Conservation (phyloP, 2,113 vertebrate genomes). For the Ellobius talpinus region DNA sequence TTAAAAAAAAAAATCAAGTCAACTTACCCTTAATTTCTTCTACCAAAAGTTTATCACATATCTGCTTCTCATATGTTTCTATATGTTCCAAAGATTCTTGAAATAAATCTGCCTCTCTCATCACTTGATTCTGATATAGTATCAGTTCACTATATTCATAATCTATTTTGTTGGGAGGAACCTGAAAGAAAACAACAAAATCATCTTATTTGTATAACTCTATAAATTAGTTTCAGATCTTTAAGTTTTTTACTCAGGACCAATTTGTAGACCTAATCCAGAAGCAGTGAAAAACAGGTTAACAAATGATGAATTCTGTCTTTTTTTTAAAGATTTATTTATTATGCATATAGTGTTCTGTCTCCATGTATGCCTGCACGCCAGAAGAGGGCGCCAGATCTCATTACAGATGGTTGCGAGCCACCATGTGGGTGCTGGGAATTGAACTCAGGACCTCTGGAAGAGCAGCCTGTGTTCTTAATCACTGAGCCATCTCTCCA, state of each 20-base stretch:
- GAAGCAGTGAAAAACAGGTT: background rate
- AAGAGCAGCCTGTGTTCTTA: too few relatives aligned
- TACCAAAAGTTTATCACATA: conserved; percentile 89
- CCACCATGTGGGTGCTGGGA: too few relatives aligned
- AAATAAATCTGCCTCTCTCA: conserved; percentile 90
- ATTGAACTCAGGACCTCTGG: too few relatives aligned
- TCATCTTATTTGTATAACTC: conserved; percentile 48
- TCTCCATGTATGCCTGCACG: too few relatives aligned
- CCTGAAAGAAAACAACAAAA: conserved; percentile 74
- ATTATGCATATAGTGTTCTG: too few relatives aligned
- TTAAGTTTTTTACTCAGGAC: conserved; percentile 24
- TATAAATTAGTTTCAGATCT: conserved; percentile 38
- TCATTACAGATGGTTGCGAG: too few relatives aligned
- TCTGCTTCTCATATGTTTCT: conserved; percentile 88
- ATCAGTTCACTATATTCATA: conserved; percentile 91
- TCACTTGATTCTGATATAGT: conserved; percentile 90
- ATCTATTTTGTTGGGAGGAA: conserved; percentile 89
- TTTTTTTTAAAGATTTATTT: background rate
- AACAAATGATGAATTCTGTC: background rate
- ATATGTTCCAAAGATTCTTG: conserved; percentile 89
- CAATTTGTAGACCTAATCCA: conserved; percentile 21
- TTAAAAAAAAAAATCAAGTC: conserved; percentile 62
- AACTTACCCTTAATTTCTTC: conserved; percentile 90
- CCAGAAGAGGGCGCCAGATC: too few relatives aligned
- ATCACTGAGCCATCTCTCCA: too few relatives aligned